Base-by-base conservation (phyloP, 2,797 vertebrate genomes). In the Bufotes viridis region DNA sequence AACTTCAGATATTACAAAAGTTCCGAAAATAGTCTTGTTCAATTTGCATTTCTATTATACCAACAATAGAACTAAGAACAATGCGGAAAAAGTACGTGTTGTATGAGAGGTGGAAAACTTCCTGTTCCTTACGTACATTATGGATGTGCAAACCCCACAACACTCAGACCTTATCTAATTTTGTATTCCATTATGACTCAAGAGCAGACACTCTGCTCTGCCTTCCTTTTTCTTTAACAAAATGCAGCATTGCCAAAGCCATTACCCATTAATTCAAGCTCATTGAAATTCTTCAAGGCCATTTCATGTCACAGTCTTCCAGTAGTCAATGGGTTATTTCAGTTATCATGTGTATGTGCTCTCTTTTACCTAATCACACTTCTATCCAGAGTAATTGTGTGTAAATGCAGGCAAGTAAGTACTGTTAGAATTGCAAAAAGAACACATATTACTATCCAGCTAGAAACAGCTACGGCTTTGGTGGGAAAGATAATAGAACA, bases 21-120 rank as follows among this genome's bases (percentile, higher is more conserved):
- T 61, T 75, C 58, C 49, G 8, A 60, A 84, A 74, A 55, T 17
- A n/a, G 14, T 18, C 13, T 60, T 60, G 12, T 58, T 5, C 26
- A 49, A 26, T 76, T 84, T 84, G 29, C 55, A 84, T 74, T 75
- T 75, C 13, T 42, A 42, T 24, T 75, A n/a, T 61, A 2, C 26
- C 51, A 14, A 42, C 3, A n/a, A 60, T 29, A 75, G 3, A 49
- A n/a, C 55, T 58, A 84, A 72, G 55, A 74, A 74, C 55, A 74
- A 60, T 42, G 12, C 8, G 4, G 34, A 58, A 29, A 42, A 84
- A 42, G 49, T n/a, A n/a, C n/a, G n/a, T n/a, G n/a, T n/a, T n/a
- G n/a, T n/a, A n/a, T n/a, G 24, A 84, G 22, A 84, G 42, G 67
- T 18, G 8, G 29, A 24, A 20, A n/a, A 17, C 14, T n/a, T 60